These are phyloP conservation scores for Apocrypta bakeri DNA, from an alignment of 1,140 invertebrate species.

Conservation along the genomic window DNA sequence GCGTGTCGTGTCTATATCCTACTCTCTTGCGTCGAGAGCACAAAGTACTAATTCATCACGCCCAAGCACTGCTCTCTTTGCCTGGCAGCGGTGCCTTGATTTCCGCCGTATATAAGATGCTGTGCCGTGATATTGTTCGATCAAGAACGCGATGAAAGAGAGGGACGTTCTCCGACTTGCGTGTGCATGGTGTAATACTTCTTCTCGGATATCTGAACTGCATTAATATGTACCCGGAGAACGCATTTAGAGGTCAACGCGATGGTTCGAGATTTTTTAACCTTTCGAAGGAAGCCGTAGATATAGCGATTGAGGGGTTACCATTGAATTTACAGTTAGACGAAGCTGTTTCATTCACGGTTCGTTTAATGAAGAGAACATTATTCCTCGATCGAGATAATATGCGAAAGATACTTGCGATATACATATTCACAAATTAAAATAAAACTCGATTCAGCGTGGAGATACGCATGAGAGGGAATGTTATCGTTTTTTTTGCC, in stretches of 20 bases:
- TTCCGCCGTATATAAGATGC: not conserved
- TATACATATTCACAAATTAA: no score
- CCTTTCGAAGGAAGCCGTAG: no score
- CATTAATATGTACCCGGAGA: not conserved
- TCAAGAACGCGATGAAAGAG: constrained; percentile 28
- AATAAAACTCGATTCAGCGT: no score
- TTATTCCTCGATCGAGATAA: not conserved
- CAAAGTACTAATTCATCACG: constrained; percentile 28
- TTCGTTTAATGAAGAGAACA: not conserved
- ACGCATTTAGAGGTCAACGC: not conserved
- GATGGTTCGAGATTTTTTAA: not conserved
- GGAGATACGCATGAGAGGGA: no score
- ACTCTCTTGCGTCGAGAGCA: not conserved
- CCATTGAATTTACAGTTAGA: not conserved
- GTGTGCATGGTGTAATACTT: not conserved
- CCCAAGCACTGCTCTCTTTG: not conserved
- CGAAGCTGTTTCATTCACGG: not conserved
- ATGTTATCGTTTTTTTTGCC: no score
- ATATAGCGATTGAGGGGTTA: not conserved
- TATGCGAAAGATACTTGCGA: not conserved
- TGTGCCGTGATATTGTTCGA: constrained; percentile 8
- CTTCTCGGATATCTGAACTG: not conserved
- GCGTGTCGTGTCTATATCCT: no score
- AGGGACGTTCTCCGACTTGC: not conserved
- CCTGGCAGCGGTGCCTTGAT: not conserved